Conservation (phyloP, 2,797 vertebrate genomes). For the Sebastes nivosus region DNA sequence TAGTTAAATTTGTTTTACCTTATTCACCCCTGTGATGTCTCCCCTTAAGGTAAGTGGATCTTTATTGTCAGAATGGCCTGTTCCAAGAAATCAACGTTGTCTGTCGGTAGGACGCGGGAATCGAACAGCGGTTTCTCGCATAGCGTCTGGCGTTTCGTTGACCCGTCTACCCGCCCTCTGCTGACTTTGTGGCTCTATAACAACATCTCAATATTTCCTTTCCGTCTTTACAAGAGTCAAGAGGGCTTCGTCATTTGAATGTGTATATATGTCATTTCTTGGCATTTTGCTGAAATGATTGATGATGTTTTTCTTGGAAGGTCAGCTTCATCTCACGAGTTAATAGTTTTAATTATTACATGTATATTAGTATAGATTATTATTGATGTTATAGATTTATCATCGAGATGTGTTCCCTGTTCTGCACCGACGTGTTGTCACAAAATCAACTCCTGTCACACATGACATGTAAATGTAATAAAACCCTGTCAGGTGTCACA, state of each 20-base stretch:
- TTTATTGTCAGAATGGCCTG: too few relatives aligned
- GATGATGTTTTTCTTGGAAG: neutral
- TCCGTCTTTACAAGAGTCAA: neutral
- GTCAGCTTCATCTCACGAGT: neutral
- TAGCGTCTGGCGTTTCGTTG: neutral
- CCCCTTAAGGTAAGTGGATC: too few relatives aligned
- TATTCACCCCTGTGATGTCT: rapidly evolving
- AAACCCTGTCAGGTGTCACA: neutral
- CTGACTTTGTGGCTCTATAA: neutral
- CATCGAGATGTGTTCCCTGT: neutral
- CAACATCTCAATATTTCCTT: neutral
- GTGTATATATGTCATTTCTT: neutral
- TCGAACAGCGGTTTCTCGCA: too few relatives aligned
- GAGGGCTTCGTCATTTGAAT: neutral
- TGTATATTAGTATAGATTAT: neutral
- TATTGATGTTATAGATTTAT: neutral
- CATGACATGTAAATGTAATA: neutral
- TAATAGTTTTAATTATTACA: neutral
- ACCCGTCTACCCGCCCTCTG: too few relatives aligned
- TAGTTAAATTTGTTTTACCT: too few relatives aligned
- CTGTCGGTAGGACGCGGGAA: too few relatives aligned
- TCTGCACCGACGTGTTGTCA: neutral
- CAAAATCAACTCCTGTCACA: conserved; percentile 11
- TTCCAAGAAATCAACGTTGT: too few relatives aligned
- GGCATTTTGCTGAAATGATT: neutral